Conservation (phyloP, 2,888 invertebrate genomes). For the Phlogophora meticulosa region DNA sequence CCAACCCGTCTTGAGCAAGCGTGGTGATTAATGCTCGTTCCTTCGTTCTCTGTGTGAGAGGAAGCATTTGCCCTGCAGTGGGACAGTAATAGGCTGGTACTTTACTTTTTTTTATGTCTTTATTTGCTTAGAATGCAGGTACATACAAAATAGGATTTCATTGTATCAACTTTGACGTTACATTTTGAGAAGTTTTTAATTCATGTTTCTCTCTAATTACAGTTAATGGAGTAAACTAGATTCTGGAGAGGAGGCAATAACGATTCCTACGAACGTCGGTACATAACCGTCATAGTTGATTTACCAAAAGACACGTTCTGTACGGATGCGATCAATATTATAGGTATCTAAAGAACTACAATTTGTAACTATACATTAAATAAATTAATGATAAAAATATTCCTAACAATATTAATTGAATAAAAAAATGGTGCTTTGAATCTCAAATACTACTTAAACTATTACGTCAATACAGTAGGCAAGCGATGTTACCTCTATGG, state of each 20-base stretch:
- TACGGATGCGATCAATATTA: conserved; percentile 36
- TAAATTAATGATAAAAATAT: conserved; percentile 24
- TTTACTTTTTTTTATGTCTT: no score
- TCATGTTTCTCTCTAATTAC: conserved; percentile 20
- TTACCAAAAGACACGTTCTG: conserved; percentile 44
- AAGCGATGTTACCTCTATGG: conserved; percentile 73
- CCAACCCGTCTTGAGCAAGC: no score
- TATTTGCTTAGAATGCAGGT: no score
- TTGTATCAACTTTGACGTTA: neutral
- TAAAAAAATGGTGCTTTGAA: conserved; percentile 66
- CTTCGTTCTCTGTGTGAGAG: no score
- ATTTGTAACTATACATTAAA: conserved; percentile 29
- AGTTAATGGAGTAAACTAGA: conserved; percentile 31
- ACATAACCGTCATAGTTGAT: conserved; percentile 28
- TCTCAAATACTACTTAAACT: conserved; percentile 58
- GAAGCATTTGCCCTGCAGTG: no score
- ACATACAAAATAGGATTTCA: no score
- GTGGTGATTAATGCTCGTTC: no score
- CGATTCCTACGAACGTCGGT: conserved; percentile 51
- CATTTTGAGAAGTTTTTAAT: neutral
- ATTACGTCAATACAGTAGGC: conserved; percentile 58
- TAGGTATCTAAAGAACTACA: conserved; percentile 16
- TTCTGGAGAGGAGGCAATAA: conserved; percentile 52
- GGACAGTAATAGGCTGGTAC: no score
- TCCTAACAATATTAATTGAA: conserved; percentile 45